phyloP scores from a whole-genome alignment of 2,113 vertebrate species.

The Pseudolaguvia tuberculata region DNA sequence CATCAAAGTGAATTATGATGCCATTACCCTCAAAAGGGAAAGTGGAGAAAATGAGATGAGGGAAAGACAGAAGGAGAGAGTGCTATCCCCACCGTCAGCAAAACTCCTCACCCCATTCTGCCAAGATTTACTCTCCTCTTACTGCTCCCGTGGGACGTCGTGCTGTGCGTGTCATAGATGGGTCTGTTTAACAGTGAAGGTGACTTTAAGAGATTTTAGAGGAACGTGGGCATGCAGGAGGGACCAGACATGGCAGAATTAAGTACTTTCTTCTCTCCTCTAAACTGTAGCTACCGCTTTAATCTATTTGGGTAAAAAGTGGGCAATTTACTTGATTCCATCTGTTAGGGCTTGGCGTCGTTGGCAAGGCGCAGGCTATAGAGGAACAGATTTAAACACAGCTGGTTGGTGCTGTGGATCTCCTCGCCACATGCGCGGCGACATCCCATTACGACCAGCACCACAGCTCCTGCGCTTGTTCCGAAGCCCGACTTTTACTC shows the following conservation, averaged over 20 bases:
- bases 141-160: constrained; percentile 62
- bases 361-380: constrained; percentile 60
- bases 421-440: constrained; percentile 47
- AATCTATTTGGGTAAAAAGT: constrained; percentile 72
- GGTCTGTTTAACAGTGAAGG: constrained; percentile 71
- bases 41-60: constrained; percentile 13
- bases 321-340: constrained; percentile 72
- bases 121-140: constrained; percentile 68
- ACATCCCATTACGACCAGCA: constrained; percentile 41
- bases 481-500: not conserved
- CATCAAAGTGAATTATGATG: constrained; percentile 3
- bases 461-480: not conserved
- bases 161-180: constrained; percentile 70
- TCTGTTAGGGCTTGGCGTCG: constrained; percentile 65
- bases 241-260: constrained; percentile 64
- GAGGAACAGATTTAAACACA: constrained; percentile 69
- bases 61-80: constrained; percentile 29
- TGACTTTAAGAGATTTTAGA: constrained; percentile 77
- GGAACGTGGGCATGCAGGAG: constrained; percentile 46
- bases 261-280: constrained; percentile 61
- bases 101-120: constrained; percentile 43
- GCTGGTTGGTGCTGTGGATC: constrained; percentile 59
- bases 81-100: constrained; percentile 36
- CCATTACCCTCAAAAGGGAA: constrained; percentile 14
- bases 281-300: constrained; percentile 57